phyloP scores from a whole-genome alignment of 37 sponge, comb jelly and placozoan genomes.

The Diacarnus erythraeanus region DNA sequence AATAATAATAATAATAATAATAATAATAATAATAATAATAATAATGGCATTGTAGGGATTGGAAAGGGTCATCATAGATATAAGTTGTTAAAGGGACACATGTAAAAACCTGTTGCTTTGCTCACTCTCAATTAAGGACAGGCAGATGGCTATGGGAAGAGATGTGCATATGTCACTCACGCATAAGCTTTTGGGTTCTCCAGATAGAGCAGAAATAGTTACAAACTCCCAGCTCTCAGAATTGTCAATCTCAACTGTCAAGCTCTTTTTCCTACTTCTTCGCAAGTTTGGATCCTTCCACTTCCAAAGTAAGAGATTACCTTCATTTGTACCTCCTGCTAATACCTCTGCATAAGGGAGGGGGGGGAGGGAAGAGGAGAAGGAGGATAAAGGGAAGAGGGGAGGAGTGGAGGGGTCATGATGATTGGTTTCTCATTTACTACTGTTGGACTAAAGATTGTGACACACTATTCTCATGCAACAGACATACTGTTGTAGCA shows the following conservation, averaged over 20 bases:
- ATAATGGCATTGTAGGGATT: too few relatives aligned
- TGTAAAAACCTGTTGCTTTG: too few relatives aligned
- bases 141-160: too few relatives aligned
- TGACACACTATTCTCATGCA: not conserved
- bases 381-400: not conserved
- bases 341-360: conserved; percentile 56
- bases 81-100: too few relatives aligned
- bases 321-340: conserved; percentile 81
- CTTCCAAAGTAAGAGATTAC: conserved; percentile 79
- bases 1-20: too few relatives aligned
- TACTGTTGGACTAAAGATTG: too few relatives aligned
- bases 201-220: conserved; percentile 32
- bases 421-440: not conserved
- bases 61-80: too few relatives aligned
- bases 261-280: not conserved
- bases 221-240: conserved; percentile 58
- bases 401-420: not conserved
- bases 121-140: too few relatives aligned
- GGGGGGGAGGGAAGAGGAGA: not conserved
- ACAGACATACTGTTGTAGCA: conserved; percentile 44
- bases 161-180: too few relatives aligned
- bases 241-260: not conserved
- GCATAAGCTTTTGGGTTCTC: not conserved
- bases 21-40: too few relatives aligned
- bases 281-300: conserved; percentile 10